Evolutionary conservation across 2,888 invertebrate genomes (phyloP), one percentile per base, ranked within the genome.

Genomic region (Cotesia congregata): DNA sequence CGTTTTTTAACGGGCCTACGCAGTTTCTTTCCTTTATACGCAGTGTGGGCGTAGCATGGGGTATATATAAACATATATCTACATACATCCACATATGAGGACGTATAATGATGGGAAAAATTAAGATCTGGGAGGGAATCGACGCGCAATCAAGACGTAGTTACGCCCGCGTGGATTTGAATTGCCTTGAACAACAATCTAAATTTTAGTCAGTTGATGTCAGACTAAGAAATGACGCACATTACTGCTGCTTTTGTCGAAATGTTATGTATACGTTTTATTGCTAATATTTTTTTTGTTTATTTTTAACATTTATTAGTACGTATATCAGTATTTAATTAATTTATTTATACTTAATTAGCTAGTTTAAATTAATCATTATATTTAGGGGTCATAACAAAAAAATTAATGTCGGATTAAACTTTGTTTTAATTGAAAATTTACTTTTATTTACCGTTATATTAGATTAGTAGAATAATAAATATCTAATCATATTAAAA

Each of bases 91-190:
- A 7, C 12, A 50, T 50, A 50, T 50, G 50, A 50, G 12, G 50
- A 50, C 7, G 50, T 12, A 12, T 50, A 50, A 50, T 50, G 7
- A 7, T 50, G 50, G 12, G 12, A 50, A 12, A 12, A 12, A 12
- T 0, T 50, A 30, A 30, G 50, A 12, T 12, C 2, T 12, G 50
- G 50, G 50, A 6, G 50, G 50, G 50, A 50, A 2, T 17, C 30
- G 72, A 72, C 64, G 72, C 41, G 50, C 64, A 72, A 64, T 64
- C 72, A 72, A 72, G 64, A 72, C 65, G 64, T 64, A 72, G 64
- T 72, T 9, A 72, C 39, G 39, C 40, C 41, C 64, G 64, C 50
- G 64, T 72, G 40, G 64, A 64, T 39, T 64, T 65, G 65, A 72
- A 71, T n/a, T n/a, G 70, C 41, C 39, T 60, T 72, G 17, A 78